A percentile compares a stretch with the other conserved stretches of the same genome.
Evolutionary conservation across 2,113 vertebrate species (phyloP).

Genomic region (Silurus meridionalis): DNA sequence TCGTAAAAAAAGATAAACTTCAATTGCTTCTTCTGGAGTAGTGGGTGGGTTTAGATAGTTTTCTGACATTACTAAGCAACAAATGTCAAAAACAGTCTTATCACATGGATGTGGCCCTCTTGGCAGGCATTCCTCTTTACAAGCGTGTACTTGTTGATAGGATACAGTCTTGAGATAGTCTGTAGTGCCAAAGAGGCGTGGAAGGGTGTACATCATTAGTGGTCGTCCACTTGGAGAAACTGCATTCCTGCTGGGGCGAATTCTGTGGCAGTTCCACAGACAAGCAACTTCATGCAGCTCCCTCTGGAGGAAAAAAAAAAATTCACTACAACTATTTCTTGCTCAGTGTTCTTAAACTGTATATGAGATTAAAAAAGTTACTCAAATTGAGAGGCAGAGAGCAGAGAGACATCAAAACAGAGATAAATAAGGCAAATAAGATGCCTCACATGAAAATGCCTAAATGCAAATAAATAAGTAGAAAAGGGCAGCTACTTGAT

Average conservation of each 20-base stretch:
- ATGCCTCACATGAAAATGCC: too few relatives aligned
- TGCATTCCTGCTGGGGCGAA: conserved; percentile 20
- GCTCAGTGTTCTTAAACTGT: too few relatives aligned
- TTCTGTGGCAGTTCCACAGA: conserved; percentile 7
- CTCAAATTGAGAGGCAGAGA: too few relatives aligned
- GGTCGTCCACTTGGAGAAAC: conserved; percentile 18
- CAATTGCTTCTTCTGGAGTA: neutral
- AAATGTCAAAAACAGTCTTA: neutral
- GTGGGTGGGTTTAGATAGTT: neutral
- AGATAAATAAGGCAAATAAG: too few relatives aligned
- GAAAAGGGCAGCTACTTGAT: too few relatives aligned
- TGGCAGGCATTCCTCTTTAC: conserved; percentile 15
- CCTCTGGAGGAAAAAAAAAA: too few relatives aligned
- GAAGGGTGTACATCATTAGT: conserved; percentile 20
- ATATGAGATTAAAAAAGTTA: too few relatives aligned
- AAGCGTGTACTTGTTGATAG: neutral
- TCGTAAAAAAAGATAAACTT: neutral
- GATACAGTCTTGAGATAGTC: conserved; percentile 1
- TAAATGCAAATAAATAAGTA: too few relatives aligned
- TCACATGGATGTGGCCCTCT: conserved; percentile 13
- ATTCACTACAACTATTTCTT: too few relatives aligned
- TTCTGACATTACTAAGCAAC: neutral
- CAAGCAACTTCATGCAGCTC: neutral
- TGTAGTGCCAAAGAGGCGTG: neutral
- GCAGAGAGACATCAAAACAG: too few relatives aligned